Percentiles rank a stretch among this genome's conserved stretches.
Evolutionary conservation across 2,113 vertebrate genomes (phyloP).

Genomic region (Nicator chloris): DNA sequence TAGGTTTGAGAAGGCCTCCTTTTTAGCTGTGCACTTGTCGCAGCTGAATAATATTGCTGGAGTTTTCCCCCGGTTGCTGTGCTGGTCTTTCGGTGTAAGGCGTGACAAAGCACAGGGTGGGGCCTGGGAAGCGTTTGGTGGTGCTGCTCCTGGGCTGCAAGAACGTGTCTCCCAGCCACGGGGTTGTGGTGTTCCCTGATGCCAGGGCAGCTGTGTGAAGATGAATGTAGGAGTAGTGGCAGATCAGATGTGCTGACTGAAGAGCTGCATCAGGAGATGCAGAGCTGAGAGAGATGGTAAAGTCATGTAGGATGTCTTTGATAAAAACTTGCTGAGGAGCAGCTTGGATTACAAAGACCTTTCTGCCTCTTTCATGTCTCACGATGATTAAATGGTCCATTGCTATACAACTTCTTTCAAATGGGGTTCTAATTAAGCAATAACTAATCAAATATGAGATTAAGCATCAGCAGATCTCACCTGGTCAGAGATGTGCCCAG

Average conservation of each 20-base stretch:
- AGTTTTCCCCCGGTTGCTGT: not conserved
- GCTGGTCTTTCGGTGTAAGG: not conserved
- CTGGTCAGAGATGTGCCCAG: not conserved
- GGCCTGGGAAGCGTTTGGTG: not conserved
- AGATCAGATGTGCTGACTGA: conserved; percentile 19
- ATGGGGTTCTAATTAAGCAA: conserved; percentile 33
- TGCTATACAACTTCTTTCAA: conserved; percentile 16
- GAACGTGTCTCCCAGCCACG: not conserved
- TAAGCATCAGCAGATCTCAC: not conserved
- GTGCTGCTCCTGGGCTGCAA: not conserved
- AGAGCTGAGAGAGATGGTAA: not conserved
- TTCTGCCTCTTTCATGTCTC: conserved; percentile 32
- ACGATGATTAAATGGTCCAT: not conserved
- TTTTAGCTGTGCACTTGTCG: fast-evolving
- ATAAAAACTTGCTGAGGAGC: conserved; percentile 49
- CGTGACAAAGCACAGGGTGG: not conserved
- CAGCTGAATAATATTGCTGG: not conserved
- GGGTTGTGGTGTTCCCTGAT: not conserved
- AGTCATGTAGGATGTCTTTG: not conserved
- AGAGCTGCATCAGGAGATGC: not conserved
- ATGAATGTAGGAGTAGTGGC: not conserved
- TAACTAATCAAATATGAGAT: not conserved
- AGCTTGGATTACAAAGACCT: not conserved
- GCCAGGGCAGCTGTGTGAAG: not conserved
- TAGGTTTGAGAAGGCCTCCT: not conserved